These are phyloP conservation scores for Hestina assimilis DNA, from an alignment of 1,140 invertebrate genomes.

Conservation along the genomic window DNA sequence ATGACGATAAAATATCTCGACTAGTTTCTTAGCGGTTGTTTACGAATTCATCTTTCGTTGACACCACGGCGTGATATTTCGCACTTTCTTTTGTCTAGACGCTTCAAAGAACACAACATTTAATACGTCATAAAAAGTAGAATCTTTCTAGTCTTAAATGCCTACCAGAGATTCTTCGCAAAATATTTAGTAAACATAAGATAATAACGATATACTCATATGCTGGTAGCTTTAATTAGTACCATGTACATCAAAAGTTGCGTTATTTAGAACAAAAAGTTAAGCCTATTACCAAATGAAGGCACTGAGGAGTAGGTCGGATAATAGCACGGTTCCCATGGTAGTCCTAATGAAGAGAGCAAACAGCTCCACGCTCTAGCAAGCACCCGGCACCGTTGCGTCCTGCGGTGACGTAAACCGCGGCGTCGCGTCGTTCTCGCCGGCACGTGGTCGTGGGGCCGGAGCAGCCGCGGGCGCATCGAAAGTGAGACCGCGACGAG, in stretches of 20 bases:
- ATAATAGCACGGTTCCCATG: slow-evolving; percentile 58
- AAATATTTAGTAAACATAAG: too few species aligned
- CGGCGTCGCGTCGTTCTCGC: slow-evolving; percentile 31
- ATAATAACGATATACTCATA: too few species aligned
- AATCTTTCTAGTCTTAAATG: too few species aligned
- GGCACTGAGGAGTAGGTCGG: slow-evolving; percentile 22
- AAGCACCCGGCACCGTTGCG: slow-evolving; percentile 45
- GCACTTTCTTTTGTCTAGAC: slow-evolving; percentile 52
- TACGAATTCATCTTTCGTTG: slow-evolving; percentile 26
- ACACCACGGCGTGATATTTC: slow-evolving; percentile 53
- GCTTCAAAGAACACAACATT: too few species aligned
- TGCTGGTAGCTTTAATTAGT: neutral
- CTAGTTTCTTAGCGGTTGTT: neutral
- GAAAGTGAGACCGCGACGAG: slow-evolving; percentile 67
- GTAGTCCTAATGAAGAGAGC: slow-evolving; percentile 54
- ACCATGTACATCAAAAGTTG: neutral
- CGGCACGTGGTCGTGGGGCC: slow-evolving; percentile 71
- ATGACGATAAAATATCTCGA: neutral
- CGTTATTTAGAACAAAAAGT: neutral
- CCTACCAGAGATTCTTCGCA: too few species aligned
- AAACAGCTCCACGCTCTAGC: slow-evolving; percentile 56
- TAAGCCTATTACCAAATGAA: neutral
- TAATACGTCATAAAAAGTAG: too few species aligned
- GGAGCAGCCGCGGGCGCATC: slow-evolving; percentile 67
- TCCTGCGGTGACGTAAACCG: slow-evolving; percentile 62